phyloP scores from a whole-genome alignment of 2,797 vertebrate species.

The Myotis vivesi region DNA sequence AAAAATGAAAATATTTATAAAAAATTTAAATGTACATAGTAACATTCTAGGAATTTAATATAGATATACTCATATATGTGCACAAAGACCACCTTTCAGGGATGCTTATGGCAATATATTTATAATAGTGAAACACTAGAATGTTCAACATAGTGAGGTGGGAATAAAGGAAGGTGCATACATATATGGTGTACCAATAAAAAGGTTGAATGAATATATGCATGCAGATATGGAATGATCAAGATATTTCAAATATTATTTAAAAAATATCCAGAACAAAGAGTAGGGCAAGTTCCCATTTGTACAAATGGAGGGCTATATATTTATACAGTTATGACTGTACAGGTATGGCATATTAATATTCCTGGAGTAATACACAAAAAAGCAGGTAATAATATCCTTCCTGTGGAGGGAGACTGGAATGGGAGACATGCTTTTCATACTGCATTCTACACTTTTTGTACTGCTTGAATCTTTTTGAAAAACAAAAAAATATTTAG shows the following conservation, averaged over 20 bases:
- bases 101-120: background rate
- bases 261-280: conserved; percentile 1
- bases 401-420: background rate
- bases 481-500: background rate
- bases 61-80: background rate
- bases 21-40: background rate
- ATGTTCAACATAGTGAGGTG: background rate
- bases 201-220: background rate
- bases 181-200: background rate
- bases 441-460: background rate
- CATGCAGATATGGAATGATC: background rate
- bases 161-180: background rate
- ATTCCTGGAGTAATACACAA: background rate
- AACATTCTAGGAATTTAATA: background rate
- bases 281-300: background rate
- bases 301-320: background rate
- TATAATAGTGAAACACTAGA: background rate
- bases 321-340: background rate
- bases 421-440: background rate
- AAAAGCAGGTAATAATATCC: background rate
- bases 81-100: background rate
- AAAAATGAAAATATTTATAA: background rate
- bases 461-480: background rate
- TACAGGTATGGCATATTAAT: background rate
- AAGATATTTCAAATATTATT: conserved; percentile 33